Base-by-base conservation (phyloP, 2,888 invertebrate species). In the Physocephala rufipes region DNA sequence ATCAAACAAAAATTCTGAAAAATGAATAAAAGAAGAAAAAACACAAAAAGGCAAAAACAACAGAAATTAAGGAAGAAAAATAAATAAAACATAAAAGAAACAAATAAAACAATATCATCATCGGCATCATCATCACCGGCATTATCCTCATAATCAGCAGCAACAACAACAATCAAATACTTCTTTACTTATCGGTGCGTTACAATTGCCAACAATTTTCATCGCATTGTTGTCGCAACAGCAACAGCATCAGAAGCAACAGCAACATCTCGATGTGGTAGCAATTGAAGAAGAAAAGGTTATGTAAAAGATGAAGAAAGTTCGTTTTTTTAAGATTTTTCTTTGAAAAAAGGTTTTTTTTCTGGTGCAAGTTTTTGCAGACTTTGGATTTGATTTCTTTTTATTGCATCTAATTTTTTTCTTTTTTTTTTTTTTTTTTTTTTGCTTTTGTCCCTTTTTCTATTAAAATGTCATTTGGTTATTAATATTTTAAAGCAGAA, bases 371-470 rank as follows among this genome's bases (percentile, higher is more conserved):
- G 16, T 59, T 16, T 28, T 16, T 16, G 28, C 59, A 12, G 36
- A 9, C 36, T 55, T 71, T 58, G 49, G 65, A 67, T 73, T 59
- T 67, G 70, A 55, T 70, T 68, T 62, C 72, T 63, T 67, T 53
- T 36, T 4, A 49, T 59, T n/a, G n/a, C n/a, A n/a, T n/a, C n/a
- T n/a, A n/a, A 75, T 61, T 26, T 74, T 70, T 36, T 72, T 72
- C 47, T 72, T 62, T 49, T 63, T 53, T 21, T 67, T 51, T 45
- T 61, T 64, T 66, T 70, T 62, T 71, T 59, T 43, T 70, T 69
- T 73, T 61, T 62, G 72, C 62, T 70, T 67, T 65, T 71, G 66
- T 66, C 43, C 36, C 5, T 53, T 59, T 76, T 62, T 24, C 73
- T 71, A 30, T 73, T 71, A 49, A 71, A 67, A 47, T 64, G 65